Base-by-base conservation (phyloP, 2,113 vertebrate species). In the Paracanthobrama guichenoti region DNA sequence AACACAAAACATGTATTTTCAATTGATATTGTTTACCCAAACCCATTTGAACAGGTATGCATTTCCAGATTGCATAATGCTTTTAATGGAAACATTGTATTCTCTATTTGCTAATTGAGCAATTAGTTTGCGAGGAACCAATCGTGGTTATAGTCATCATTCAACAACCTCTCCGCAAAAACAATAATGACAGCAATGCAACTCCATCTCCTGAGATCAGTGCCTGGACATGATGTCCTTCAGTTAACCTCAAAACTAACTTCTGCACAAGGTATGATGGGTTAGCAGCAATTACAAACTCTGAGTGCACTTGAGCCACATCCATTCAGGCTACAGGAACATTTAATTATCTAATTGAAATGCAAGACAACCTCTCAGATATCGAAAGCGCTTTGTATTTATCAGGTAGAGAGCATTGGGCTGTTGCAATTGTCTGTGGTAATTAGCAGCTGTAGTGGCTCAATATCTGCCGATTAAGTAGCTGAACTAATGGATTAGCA, bases 301-400 rank as follows among this genome's bases (percentile, higher is more conserved):
- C 31, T 69, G 87, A 89, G 87, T 88, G 88, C 85, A 79, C 59
- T 86, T 78, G n/a, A 77, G 67, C 55, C 48, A 74, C 66, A 86
- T 86, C 86, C 20, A 18, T 26, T 12, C 16, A 14, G 59, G 91
- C 88, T 89, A 89, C 90, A 57, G 80, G 71, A 85, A 79, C 79
- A 75, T 53, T 89, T 93, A 93, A 93, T 92, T 92, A 87, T 86
- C 88, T 92, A 71, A 91, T 93, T 91, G 90, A 92, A 91, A 94
- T 93, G 91, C 92, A 91, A 64, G 85, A 59, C 39, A 26, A 26
- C 26, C 64, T 62, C 53, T 79, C 66, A 87, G 77, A 84, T 66
- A 81, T 31, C 67, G 74, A 87, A 87, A 90, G 35, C 82, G 91
- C 87, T 90, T 90, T 81, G 89, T 86, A 89, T 93, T 94, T 93